Evolutionary conservation across 2,888 invertebrate genomes (phyloP).

Genomic region (Rotaria socialis): DNA sequence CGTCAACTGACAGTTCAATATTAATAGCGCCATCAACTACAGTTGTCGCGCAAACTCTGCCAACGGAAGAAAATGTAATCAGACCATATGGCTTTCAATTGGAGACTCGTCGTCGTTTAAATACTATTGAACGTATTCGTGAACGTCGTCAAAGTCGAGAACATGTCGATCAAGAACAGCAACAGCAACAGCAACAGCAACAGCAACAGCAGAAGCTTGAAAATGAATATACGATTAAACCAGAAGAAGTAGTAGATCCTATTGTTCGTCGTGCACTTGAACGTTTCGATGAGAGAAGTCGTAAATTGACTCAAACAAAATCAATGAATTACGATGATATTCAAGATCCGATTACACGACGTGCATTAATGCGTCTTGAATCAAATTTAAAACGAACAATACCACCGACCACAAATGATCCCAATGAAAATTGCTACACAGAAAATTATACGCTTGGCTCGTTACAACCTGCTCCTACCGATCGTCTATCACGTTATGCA

Average conservation of each 20-base stretch:
- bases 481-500: background rate
- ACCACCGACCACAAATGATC: background rate
- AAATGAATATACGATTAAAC: background rate
- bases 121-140: constrained; percentile 7
- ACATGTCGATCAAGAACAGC: background rate
- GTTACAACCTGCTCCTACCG: background rate
- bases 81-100: constrained; percentile 6
- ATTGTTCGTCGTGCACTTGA: constrained; percentile 9
- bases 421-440: background rate
- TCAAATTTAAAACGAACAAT: constrained; percentile 29
- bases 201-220: background rate
- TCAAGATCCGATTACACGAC: constrained; percentile 24
- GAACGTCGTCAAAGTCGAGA: background rate
- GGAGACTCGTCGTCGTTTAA: constrained; percentile 16
- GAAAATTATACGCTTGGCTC: constrained; percentile 13
- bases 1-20: background rate
- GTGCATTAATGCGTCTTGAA: constrained; percentile 31
- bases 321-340: constrained; percentile 35
- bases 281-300: constrained; percentile 32
- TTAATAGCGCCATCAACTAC: background rate
- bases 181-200: background rate
- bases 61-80: background rate
- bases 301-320: constrained; percentile 27
- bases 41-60: background rate
- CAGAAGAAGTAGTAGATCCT: constrained; percentile 15